Conservation (phyloP, 35 echinoderm and acorn worm genomes). For the Ptychodera flava region DNA sequence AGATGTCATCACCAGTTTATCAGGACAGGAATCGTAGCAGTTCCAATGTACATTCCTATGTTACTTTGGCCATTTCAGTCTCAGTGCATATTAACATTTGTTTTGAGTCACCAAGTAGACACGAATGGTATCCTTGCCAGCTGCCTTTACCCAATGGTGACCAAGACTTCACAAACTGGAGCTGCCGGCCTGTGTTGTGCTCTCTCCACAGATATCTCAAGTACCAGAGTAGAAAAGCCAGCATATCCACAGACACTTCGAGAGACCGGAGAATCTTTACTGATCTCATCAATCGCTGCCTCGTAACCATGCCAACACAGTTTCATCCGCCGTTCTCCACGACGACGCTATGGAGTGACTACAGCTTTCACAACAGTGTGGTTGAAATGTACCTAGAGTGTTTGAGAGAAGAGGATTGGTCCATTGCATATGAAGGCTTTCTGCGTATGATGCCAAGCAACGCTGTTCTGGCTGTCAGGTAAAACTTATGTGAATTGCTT, state of each 20-base stretch:
- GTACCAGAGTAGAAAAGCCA: conserved; percentile 6
- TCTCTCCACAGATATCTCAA: conserved; percentile 19
- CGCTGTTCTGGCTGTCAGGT: conserved; percentile 27
- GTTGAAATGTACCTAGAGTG: conserved; percentile 25
- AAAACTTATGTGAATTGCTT: conserved; percentile 1
- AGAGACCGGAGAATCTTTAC: conserved; percentile 12
- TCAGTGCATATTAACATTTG: too few relatives aligned
- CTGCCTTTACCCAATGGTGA: too few relatives aligned
- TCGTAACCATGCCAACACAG: conserved; percentile 40
- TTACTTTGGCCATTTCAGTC: too few relatives aligned
- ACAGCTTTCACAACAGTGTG: conserved; percentile 33
- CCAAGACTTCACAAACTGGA: too few relatives aligned
- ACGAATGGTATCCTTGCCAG: too few relatives aligned
- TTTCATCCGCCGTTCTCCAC: conserved; percentile 21
- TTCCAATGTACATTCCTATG: too few relatives aligned
- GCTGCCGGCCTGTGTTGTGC: not conserved
- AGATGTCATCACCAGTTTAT: too few relatives aligned
- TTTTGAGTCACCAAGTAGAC: too few relatives aligned
- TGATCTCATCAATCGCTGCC: conserved; percentile 40
- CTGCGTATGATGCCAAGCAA: conserved; percentile 28
- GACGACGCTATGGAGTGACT: conserved; percentile 19
- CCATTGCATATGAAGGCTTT: conserved; percentile 10
- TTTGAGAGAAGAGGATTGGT: conserved; percentile 3
- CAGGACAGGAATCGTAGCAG: too few relatives aligned
- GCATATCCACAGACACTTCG: not conserved